Base-by-base conservation (phyloP, 2,888 invertebrate species). In the Unio pictorum region DNA sequence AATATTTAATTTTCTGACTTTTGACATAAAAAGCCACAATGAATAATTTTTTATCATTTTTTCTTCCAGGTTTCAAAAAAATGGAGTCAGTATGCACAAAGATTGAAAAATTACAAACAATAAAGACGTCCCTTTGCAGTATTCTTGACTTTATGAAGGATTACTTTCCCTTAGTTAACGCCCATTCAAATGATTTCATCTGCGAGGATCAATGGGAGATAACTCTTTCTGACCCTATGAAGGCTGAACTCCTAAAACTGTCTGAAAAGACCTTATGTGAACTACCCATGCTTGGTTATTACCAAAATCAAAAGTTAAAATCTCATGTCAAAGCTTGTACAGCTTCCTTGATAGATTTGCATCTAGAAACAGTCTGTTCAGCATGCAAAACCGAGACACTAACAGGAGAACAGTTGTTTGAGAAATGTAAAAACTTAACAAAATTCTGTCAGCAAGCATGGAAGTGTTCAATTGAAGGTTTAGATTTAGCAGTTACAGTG, bases 181-280 rank as follows among this genome's bases (percentile, higher is more conserved):
- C 83, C 8, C 87, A 87, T 76, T 80, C 81, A 1, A 78, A 83
- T 57, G 84, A 87, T 58, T 88, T 88, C 69, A 82, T 88, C 18
- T 74, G 79, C 1, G 59, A 81, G 3, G 69, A 82, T 54, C 76
- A 79, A 17, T 88, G 88, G 88, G 69, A 82, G 7, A 70, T 30
- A 7, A 69, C 80, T 26, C 23, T 87, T 23, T 81, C 84, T 4
- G 57, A 63, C 5, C 11, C 34, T n/a, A 74, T 85, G 8, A 78
- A 76, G 66, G 34, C 69, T 8, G 76, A 84, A 56, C 72, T 87
- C 20, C 45, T 80, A 0, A 55, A 68, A 8, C 64, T 85, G 61
- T 70, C 78, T 30, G 67, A 74, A 8, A 68, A 76, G n/a, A 75
- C 84, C 7, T 68, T 86, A 4, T 23, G 26, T 54, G 64, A 58